These are phyloP conservation scores for Mormoops blainvillei DNA, from an alignment of 2,113 vertebrate genomes.

Conservation along the genomic window DNA sequence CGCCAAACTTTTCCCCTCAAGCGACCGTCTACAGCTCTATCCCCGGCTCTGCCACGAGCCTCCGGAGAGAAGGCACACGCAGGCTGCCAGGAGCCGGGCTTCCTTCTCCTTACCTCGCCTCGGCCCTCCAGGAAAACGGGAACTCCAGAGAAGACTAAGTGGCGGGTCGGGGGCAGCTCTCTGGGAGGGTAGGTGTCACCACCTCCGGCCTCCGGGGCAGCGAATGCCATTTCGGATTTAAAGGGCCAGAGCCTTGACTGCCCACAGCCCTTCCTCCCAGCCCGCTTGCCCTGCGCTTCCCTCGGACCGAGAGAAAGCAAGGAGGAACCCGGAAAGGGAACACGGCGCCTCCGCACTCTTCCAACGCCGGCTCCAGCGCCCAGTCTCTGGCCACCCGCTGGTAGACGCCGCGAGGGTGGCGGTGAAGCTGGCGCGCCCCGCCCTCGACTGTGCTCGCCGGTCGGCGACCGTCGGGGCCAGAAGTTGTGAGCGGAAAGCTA, in stretches of 20 bases:
- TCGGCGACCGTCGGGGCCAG: neutral
- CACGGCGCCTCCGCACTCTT: fast-evolving
- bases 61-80: neutral
- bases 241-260: neutral
- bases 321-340: neutral
- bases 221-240: neutral
- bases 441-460: neutral
- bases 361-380: neutral
- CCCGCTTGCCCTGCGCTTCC: neutral
- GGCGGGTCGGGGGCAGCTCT: neutral
- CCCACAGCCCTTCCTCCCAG: neutral
- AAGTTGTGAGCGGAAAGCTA: neutral
- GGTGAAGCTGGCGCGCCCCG: slow-evolving; percentile 2
- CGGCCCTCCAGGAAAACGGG: neutral
- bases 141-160: neutral
- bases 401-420: neutral
- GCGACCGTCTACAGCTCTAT: neutral
- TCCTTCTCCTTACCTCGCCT: neutral
- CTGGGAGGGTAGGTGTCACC: neutral
- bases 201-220: neutral
- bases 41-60: neutral
- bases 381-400: neutral
- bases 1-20: slow-evolving; percentile 43
- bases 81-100: neutral
- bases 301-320: neutral